These are phyloP conservation scores for Hydrotaea cyrtoneurina DNA, from an alignment of 2,888 invertebrate genomes.

Conservation along the genomic window DNA sequence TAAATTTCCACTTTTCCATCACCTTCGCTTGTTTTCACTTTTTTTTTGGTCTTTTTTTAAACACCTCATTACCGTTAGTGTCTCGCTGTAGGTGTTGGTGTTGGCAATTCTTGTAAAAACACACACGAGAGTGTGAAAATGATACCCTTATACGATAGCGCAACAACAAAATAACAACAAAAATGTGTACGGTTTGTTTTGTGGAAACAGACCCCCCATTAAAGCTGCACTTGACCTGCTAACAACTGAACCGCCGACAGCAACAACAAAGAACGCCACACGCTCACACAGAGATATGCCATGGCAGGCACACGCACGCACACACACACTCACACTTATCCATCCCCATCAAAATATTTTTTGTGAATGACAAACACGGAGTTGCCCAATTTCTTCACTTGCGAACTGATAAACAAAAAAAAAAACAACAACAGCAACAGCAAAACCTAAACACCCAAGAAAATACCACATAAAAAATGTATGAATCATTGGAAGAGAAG, in stretches of 20 bases:
- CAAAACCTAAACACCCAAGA: neutral
- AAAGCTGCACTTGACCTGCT: conserved; percentile 63
- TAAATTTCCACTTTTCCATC: neutral
- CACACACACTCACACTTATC: neutral
- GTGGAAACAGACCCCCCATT: conserved; percentile 21
- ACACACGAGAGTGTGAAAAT: conserved; percentile 24
- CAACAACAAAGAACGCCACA: conserved; percentile 8
- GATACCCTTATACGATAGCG: neutral
- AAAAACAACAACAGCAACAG: neutral
- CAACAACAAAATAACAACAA: neutral
- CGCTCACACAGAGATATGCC: neutral
- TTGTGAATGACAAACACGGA: conserved; percentile 43
- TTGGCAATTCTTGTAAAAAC: conserved; percentile 1
- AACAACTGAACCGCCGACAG: conserved; percentile 26
- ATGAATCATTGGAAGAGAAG: conserved; percentile 44
- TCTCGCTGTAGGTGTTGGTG: neutral
- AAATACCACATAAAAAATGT: conserved; percentile 37
- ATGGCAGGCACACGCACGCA: neutral
- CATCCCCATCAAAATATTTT: conserved; percentile 23
- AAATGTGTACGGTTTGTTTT: conserved; percentile 6
- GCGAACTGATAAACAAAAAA: conserved; percentile 3
- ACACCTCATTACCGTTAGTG: conserved; percentile 4
- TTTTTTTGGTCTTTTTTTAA: neutral
- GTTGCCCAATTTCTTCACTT: conserved; percentile 43
- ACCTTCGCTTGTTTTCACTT: neutral